These are phyloP conservation scores for Melikaiella ostensackeni DNA, from an alignment of 2,888 invertebrate genomes.

Conservation along the genomic window DNA sequence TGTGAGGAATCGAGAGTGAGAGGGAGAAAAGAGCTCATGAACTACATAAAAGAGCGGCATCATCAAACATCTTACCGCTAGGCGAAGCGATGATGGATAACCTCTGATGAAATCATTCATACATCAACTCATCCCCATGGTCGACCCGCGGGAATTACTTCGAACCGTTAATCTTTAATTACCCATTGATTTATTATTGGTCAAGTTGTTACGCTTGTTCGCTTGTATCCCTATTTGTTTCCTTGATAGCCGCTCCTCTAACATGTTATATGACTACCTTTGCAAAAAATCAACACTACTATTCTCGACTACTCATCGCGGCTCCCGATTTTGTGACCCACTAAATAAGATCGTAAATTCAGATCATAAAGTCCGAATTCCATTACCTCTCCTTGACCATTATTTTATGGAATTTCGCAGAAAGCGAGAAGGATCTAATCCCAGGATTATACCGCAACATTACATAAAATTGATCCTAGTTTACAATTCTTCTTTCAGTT, in stretches of 20 bases:
- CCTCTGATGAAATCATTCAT: conserved; percentile 74
- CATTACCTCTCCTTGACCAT: not conserved
- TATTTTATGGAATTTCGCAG: conserved; percentile 1
- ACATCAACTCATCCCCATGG: conserved; percentile 54
- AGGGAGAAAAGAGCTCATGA: conserved; percentile 20
- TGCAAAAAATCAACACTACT: not conserved
- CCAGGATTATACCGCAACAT: not conserved
- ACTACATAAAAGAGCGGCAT: conserved; percentile 57
- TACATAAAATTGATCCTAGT: not conserved
- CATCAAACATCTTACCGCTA: conserved; percentile 71
- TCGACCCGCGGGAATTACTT: conserved; percentile 48
- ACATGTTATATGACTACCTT: not conserved
- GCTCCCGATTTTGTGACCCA: not conserved
- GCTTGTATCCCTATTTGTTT: conserved; percentile 9
- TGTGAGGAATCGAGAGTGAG: not conserved
- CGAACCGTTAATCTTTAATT: conserved; percentile 74
- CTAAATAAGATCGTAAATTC: conserved; percentile 7
- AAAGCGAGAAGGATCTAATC: not conserved
- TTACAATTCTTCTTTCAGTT: too few relatives aligned
- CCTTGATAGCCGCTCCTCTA: conserved; percentile 1
- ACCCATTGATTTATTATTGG: conserved; percentile 70
- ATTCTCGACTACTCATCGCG: not conserved
- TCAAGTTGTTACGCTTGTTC: conserved; percentile 1
- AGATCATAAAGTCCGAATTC: not conserved
- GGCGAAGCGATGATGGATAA: conserved; percentile 73